These are phyloP conservation scores for Corythornis madagascariensis DNA, from an alignment of 2,113 vertebrate genomes.

Conservation along the genomic window DNA sequence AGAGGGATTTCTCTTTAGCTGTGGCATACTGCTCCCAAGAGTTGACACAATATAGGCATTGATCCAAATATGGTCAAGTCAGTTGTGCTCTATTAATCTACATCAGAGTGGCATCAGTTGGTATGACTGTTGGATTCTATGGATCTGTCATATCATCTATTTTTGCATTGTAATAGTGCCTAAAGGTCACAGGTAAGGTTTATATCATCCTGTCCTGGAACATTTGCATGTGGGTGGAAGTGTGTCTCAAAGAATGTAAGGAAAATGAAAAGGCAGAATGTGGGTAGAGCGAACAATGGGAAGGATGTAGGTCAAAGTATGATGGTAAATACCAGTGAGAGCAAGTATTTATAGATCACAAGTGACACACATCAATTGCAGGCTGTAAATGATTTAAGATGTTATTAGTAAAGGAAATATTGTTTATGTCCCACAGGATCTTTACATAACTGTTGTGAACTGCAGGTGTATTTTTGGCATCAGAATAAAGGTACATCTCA, in stretches of 20 bases:
- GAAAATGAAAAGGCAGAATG: not conserved
- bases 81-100: not conserved
- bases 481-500: not conserved
- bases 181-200: not conserved
- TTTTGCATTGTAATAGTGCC: not conserved
- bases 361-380: not conserved
- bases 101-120: not conserved
- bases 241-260: not conserved
- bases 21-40: not conserved
- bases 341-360: not conserved
- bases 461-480: not conserved
- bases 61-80: not conserved
- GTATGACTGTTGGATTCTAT: not conserved
- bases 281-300: not conserved
- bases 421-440: not conserved
- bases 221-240: not conserved
- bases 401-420: not conserved
- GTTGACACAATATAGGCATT: no score
- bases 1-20: not conserved
- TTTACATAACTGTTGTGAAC: not conserved
- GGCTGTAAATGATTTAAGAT: not conserved
- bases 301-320: not conserved
- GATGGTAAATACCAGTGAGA: not conserved
- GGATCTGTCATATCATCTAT: not conserved
- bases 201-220: not conserved